These are phyloP conservation scores for Myotis pilosus DNA, from an alignment of 2,797 vertebrate species.

Conservation along the genomic window DNA sequence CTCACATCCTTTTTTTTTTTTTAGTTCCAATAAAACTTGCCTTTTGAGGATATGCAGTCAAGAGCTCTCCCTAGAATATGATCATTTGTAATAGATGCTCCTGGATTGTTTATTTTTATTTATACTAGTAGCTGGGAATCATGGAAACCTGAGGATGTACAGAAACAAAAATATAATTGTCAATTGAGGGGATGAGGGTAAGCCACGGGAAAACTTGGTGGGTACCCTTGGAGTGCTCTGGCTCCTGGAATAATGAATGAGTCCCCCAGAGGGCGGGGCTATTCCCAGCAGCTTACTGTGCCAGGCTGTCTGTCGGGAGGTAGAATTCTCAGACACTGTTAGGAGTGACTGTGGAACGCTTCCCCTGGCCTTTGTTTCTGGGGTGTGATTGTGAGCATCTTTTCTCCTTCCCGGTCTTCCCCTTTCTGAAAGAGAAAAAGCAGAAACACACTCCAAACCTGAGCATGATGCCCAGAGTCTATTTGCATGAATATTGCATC, in stretches of 20 bases:
- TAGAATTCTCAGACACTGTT: background rate
- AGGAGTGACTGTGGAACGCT: background rate
- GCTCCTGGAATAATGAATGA: background rate
- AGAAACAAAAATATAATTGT: constrained; percentile 56
- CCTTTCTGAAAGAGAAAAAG: constrained; percentile 33
- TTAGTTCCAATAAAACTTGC: constrained; percentile 53
- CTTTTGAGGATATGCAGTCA: constrained; percentile 16
- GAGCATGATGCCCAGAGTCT: constrained; percentile 6
- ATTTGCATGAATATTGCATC: constrained; percentile 43
- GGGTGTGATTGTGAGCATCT: background rate
- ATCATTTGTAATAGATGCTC: constrained; percentile 42
- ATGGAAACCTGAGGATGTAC: constrained; percentile 43
- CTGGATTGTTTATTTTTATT: constrained; percentile 53
- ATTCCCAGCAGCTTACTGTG: background rate
- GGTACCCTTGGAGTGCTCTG: background rate
- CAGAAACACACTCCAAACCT: background rate
- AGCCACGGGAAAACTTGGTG: background rate
- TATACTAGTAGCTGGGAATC: constrained; percentile 37
- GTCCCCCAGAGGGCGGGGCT: background rate
- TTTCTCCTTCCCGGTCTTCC: background rate
- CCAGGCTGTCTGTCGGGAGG: background rate
- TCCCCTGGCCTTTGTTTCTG: background rate
- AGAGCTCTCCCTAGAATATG: constrained; percentile 24
- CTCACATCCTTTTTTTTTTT: background rate
- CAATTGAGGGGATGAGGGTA: constrained; percentile 40